Percentiles rank a stretch among this genome's conserved stretches.
Conservation (phyloP, 2,888 invertebrate genomes). For the Epirrita christyi region DNA sequence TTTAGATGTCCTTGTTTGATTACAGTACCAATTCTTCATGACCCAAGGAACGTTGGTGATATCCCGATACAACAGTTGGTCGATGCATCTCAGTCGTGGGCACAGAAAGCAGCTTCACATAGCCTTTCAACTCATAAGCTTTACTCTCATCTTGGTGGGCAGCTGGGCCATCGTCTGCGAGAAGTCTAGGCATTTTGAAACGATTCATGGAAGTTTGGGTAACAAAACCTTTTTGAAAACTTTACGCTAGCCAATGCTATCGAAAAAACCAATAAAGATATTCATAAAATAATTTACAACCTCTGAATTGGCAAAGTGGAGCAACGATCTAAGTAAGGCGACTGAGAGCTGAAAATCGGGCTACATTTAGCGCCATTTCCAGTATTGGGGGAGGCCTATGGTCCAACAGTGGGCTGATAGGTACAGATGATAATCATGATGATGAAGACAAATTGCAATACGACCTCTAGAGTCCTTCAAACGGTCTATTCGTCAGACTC, state of each 20-base stretch:
- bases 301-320: no score
- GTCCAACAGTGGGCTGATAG: no score
- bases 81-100: conserved; percentile 43
- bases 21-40: conserved; percentile 63
- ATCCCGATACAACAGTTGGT: conserved; percentile 57
- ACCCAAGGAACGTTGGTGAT: conserved; percentile 53
- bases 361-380: no score
- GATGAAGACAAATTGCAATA: no score
- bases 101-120: conserved; percentile 46
- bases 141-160: conserved; percentile 43
- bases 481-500: no score
- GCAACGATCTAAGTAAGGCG: no score
- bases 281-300: no score
- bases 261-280: neutral
- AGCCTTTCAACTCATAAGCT: conserved; percentile 44
- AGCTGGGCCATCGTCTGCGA: conserved; percentile 41
- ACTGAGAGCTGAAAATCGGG: no score
- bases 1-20: conserved; percentile 14
- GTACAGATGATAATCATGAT: no score
- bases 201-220: conserved; percentile 51
- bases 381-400: no score
- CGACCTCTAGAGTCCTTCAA: no score
- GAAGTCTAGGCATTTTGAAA: conserved; percentile 44
- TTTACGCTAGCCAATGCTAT: neutral
- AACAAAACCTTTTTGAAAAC: conserved; percentile 1